These are phyloP conservation scores for Lepidotrigona ventralis DNA, from an alignment of 1,140 invertebrate species.

Conservation along the genomic window DNA sequence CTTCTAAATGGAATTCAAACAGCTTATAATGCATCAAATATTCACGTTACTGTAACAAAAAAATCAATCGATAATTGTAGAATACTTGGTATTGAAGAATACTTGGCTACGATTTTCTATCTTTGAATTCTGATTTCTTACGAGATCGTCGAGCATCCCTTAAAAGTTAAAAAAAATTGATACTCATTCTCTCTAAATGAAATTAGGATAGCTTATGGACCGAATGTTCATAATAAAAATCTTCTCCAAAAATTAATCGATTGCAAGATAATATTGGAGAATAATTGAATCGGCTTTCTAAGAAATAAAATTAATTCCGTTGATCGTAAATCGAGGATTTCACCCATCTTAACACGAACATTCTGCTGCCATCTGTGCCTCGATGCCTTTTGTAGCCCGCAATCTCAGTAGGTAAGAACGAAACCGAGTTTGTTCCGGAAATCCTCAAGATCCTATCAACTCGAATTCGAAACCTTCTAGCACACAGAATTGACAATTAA, in stretches of 20 bases:
- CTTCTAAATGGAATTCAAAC: too few species aligned
- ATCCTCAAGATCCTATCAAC: neutral
- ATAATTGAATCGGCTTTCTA: neutral
- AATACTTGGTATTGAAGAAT: too few species aligned
- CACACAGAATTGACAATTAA: conserved; percentile 25
- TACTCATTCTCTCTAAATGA: neutral
- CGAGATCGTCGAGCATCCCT: neutral
- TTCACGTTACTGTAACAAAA: too few species aligned
- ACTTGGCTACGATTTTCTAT: too few species aligned
- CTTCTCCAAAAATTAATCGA: neutral
- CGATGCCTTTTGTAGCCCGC: conserved; percentile 42
- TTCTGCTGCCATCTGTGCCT: conserved; percentile 75
- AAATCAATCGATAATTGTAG: too few species aligned
- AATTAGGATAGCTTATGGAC: neutral
- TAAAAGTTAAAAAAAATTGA: neutral
- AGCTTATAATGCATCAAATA: too few species aligned
- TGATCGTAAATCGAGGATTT: neutral
- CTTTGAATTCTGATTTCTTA: neutral
- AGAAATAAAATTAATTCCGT: neutral
- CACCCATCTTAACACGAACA: conserved; percentile 15
- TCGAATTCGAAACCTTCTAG: neutral
- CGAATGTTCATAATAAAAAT: neutral
- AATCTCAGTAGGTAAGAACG: conserved; percentile 63
- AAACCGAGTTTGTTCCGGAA: conserved; percentile 1
- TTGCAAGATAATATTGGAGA: neutral